Evolutionary conservation across 2,113 vertebrate genomes (phyloP).

Genomic region (Carassius auratus): DNA sequence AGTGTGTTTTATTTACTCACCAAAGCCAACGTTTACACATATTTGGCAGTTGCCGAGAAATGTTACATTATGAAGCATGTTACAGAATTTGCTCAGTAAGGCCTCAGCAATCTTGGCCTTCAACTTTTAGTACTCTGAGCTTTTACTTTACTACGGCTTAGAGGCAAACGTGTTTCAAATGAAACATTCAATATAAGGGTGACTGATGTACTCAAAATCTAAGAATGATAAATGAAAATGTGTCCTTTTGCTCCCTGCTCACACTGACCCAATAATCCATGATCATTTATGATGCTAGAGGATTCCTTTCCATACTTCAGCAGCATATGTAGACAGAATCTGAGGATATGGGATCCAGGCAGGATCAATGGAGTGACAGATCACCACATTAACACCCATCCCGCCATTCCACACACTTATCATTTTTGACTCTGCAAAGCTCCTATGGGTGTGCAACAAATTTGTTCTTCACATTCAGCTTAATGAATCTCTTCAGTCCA

Average conservation of each 20-base stretch:
- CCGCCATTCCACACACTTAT: conserved; percentile 33
- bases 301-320: conserved; percentile 9
- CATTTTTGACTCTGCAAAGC: conserved; percentile 2
- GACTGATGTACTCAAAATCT: neutral
- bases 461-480: neutral
- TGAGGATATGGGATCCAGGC: conserved; percentile 15
- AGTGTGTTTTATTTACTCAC: neutral
- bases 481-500: neutral
- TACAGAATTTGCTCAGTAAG: neutral
- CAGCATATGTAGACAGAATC: conserved; percentile 12
- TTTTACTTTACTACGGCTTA: neutral
- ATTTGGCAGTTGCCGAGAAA: neutral
- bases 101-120: neutral
- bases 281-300: conserved; percentile 8
- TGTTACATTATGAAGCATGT: neutral
- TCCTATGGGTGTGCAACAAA: conserved; percentile 1
- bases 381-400: conserved; percentile 42
- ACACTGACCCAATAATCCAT: conserved; percentile 27
- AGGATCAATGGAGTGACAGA: conserved; percentile 40
- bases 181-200: neutral
- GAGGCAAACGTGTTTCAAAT: conserved; percentile 13
- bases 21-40: neutral
- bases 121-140: neutral
- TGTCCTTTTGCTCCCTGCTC: neutral
- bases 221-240: conserved; percentile 3